Percentiles rank a stretch among this genome's conserved stretches.
Conservation (phyloP, 2,113 vertebrate species). For the Pachycephala philippinensis region DNA sequence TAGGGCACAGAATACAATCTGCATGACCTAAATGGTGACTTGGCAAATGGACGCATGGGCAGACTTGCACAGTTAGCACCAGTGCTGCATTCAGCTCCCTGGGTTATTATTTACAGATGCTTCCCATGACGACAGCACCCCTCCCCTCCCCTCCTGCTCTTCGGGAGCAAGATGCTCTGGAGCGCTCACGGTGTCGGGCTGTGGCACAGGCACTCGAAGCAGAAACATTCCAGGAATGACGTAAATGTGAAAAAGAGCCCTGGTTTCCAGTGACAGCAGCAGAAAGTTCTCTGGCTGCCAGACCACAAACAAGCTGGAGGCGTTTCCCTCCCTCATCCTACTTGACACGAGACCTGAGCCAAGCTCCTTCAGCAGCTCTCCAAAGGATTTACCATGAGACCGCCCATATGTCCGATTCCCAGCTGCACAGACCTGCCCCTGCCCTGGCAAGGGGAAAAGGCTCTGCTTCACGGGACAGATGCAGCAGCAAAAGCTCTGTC, state of each 20-base stretch:
- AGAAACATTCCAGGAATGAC: background rate
- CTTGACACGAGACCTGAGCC: background rate
- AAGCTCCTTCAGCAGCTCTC: conserved; percentile 14
- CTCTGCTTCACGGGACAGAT: background rate
- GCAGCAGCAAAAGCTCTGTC: background rate
- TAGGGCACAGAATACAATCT: background rate
- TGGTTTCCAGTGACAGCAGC: conserved; percentile 15
- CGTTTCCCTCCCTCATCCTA: background rate
- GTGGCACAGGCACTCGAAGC: fast-evolving
- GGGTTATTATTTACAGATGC: background rate
- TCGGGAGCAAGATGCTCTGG: background rate
- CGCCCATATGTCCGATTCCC: background rate
- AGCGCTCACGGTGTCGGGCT: fast-evolving
- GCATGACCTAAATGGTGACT: background rate
- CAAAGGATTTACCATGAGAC: background rate
- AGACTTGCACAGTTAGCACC: background rate
- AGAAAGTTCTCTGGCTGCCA: conserved; percentile 6
- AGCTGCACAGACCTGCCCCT: background rate
- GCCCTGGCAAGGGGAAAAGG: background rate
- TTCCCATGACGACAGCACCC: background rate
- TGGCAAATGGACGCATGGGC: background rate
- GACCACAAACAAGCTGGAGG: conserved; percentile 39
- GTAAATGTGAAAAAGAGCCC: background rate
- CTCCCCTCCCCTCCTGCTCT: background rate
- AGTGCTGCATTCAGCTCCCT: background rate